These are phyloP conservation scores for Hymenopus coronatus DNA, from an alignment of 2,888 invertebrate species.

Conservation along the genomic window DNA sequence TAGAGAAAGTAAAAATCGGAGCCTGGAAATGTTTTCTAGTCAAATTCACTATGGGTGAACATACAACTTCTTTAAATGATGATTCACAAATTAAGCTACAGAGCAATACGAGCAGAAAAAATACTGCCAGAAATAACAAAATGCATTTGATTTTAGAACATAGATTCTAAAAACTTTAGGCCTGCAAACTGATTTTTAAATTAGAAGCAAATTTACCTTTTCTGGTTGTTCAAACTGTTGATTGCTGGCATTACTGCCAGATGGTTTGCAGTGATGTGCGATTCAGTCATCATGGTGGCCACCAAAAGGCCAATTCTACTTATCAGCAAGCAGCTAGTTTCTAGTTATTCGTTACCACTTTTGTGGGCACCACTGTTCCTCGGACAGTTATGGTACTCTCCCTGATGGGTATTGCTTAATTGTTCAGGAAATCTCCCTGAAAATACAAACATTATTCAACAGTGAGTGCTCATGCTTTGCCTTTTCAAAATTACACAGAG, in stretches of 20 bases:
- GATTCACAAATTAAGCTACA: too few species aligned
- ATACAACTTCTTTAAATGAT: too few species aligned
- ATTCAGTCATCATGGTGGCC: slow-evolving; percentile 68
- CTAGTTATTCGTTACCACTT: neutral
- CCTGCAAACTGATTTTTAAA: neutral
- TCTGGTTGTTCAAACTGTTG: slow-evolving; percentile 57
- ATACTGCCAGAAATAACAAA: neutral
- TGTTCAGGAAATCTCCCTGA: neutral
- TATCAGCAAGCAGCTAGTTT: neutral
- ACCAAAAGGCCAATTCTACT: slow-evolving; percentile 7
- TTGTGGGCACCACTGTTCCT: neutral
- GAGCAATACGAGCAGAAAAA: too few species aligned
- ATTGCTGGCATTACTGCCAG: slow-evolving; percentile 46
- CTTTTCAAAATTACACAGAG: too few species aligned
- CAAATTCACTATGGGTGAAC: too few species aligned
- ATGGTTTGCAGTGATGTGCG: slow-evolving; percentile 65
- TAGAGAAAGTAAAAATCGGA: too few species aligned
- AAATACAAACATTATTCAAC: neutral
- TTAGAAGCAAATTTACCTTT: slow-evolving; percentile 49
- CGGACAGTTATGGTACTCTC: neutral
- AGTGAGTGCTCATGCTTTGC: too few species aligned
- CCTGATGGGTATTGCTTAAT: neutral
- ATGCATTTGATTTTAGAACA: neutral
- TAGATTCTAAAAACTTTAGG: neutral
- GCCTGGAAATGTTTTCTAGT: too few species aligned